Evolutionary conservation across 2,113 vertebrate species (phyloP).

Genomic region (Thermophis baileyi): DNA sequence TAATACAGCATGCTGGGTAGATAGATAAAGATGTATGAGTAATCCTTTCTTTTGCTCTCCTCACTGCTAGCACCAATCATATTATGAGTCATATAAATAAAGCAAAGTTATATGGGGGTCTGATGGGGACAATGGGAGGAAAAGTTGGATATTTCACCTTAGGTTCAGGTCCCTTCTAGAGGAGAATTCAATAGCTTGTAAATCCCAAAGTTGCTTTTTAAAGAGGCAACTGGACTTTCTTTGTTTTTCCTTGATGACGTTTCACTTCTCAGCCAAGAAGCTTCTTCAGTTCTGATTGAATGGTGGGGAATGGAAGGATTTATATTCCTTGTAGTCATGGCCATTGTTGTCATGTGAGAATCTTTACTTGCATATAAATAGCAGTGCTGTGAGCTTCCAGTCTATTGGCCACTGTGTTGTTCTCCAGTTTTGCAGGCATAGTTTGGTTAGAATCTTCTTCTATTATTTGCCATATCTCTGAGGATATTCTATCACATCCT

Average conservation of each 20-base stretch:
- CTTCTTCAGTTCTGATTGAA: too few relatives aligned
- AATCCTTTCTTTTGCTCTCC: not conserved
- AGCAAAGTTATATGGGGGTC: not conserved
- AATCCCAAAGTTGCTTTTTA: too few relatives aligned
- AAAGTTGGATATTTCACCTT: not conserved
- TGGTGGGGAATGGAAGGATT: too few relatives aligned
- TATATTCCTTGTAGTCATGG: too few relatives aligned
- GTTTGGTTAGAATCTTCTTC: too few relatives aligned
- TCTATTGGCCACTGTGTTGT: too few relatives aligned
- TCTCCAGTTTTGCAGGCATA: too few relatives aligned
- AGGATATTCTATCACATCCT: too few relatives aligned
- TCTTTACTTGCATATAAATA: not conserved
- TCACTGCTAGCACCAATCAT: not conserved
- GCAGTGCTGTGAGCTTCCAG: not conserved
- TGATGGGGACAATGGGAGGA: not conserved
- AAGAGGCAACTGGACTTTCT: too few relatives aligned
- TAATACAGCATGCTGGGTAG: not conserved
- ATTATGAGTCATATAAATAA: not conserved
- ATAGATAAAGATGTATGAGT: not conserved
- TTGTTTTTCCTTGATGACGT: too few relatives aligned
- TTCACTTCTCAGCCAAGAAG: too few relatives aligned
- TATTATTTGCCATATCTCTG: too few relatives aligned
- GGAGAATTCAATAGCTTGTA: not conserved
- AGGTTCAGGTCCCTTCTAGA: not conserved
- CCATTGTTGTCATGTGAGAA: not conserved